A percentile compares a stretch with the other conserved stretches of the same genome.
These are phyloP conservation scores for Phainopepla nitens DNA, from an alignment of 2,113 vertebrate genomes.

Conservation along the genomic window DNA sequence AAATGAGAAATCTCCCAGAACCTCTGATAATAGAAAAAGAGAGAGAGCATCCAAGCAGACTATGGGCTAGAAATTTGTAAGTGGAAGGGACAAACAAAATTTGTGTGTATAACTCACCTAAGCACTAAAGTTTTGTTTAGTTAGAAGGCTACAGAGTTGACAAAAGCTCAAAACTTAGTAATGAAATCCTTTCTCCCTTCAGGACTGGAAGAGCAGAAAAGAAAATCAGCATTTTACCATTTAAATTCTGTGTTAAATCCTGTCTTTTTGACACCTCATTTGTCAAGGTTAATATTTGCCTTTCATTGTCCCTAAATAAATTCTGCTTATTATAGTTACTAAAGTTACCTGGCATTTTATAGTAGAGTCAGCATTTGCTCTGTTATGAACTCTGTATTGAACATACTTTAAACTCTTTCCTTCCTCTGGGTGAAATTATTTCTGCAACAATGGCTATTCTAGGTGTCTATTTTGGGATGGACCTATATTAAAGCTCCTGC, in stretches of 20 bases:
- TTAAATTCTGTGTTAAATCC: neutral
- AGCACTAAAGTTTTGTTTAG: neutral
- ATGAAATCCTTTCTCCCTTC: neutral
- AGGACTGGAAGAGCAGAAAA: neutral
- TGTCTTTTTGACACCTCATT: neutral
- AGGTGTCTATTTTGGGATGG: neutral
- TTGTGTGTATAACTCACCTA: neutral
- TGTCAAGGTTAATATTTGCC: neutral
- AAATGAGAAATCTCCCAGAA: neutral
- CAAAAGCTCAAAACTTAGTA: neutral
- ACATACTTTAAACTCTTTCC: neutral
- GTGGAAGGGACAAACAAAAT: neutral
- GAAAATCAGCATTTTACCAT: neutral
- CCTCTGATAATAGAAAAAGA: accelerated
- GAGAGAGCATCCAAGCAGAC: neutral
- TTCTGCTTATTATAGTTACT: neutral
- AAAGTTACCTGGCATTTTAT: neutral
- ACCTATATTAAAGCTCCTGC: neutral
- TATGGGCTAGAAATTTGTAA: neutral
- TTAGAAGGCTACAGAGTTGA: neutral
- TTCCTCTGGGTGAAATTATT: neutral
- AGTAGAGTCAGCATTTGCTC: neutral
- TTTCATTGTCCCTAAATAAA: neutral
- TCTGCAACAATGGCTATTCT: neutral
- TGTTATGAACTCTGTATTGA: neutral